Conservation (phyloP, 64 coral and sea anemone genomes). For the Hydrozoanthus tunicans region DNA sequence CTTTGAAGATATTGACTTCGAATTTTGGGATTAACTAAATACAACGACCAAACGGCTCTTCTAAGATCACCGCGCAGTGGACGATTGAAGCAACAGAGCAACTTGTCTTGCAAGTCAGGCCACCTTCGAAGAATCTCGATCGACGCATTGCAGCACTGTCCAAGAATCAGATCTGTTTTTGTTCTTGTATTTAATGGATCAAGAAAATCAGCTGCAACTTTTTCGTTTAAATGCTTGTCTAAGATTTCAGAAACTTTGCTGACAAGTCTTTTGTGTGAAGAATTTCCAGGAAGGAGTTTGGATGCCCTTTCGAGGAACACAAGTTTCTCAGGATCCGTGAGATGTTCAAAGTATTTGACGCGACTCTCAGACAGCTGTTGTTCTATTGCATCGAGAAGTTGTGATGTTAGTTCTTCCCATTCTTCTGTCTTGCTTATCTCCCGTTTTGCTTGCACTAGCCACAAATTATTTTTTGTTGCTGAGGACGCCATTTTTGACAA, state of each 20-base stretch:
- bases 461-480: neutral
- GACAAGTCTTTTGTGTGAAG: slow-evolving; percentile 60
- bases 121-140: slow-evolving; percentile 35
- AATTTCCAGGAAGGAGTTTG: slow-evolving; percentile 70
- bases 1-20: slow-evolving; percentile 1
- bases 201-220: slow-evolving; percentile 52
- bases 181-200: slow-evolving; percentile 66
- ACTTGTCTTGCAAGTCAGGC: slow-evolving; percentile 24
- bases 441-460: slow-evolving; percentile 80
- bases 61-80: slow-evolving; percentile 27
- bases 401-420: slow-evolving; percentile 81
- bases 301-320: slow-evolving; percentile 88
- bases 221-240: slow-evolving; percentile 77
- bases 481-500: neutral
- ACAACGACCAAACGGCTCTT: slow-evolving; percentile 47
- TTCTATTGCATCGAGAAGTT: slow-evolving; percentile 82
- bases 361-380: slow-evolving; percentile 87
- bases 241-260: slow-evolving; percentile 69
- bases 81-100: slow-evolving; percentile 28
- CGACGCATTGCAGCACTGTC: neutral
- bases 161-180: slow-evolving; percentile 46
- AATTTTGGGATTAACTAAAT: slow-evolving; percentile 28
- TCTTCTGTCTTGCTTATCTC: slow-evolving; percentile 69
- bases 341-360: slow-evolving; percentile 82
- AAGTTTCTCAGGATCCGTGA: slow-evolving; percentile 83